Evolutionary conservation across 2,797 vertebrate species (phyloP), one percentile per base, ranked within the genome.

Genomic region (Pipistrellus nathusii): DNA sequence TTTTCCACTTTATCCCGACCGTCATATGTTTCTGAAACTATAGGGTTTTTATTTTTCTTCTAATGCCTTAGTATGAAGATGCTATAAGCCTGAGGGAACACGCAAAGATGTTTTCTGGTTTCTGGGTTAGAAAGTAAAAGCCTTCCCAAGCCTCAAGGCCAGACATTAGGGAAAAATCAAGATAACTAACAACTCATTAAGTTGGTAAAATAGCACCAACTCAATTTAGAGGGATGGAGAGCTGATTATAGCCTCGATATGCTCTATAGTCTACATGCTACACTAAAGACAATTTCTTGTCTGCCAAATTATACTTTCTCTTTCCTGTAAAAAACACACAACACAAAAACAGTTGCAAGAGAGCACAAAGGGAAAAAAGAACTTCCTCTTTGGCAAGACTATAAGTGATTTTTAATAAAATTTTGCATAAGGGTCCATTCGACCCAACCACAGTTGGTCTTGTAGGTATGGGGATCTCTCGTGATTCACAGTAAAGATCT

Each of bases 121-220:
- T 62, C 72, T 80, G 17, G 62, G 76, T 95, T 94, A 83, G 59
- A 94, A 83, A 93, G 92, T 86, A 92, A 93, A 95, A 88, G 66
- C 18, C 3, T 77, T 90, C 17, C 66, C 44, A 44, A 51, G 73
- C 13, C 88, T 83, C 64, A 78, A 88, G 35, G 21, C 46, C n/a
- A 72, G 35, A 73, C 75, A 38, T 91, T 66, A 69, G 44, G 64
- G 53, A 48, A 92, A 96, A 94, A 76, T 86, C 44, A 92, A 53
- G 72, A 77, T 75, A 48, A 75, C 35, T 69, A 75, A 73, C 76
- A 85, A 77, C 30, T 88, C 66, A 51, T 57, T 72, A 76, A n/a
- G n/a, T 38, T 78, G 27, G 48, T 59, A 77, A 85, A 53, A 83
- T 20, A 77, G 30, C 35, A 85, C 62, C 51, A 35, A 27, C 57